These are phyloP conservation scores for Anguilla marmorata DNA, from an alignment of 2,797 vertebrate species.

Conservation along the genomic window DNA sequence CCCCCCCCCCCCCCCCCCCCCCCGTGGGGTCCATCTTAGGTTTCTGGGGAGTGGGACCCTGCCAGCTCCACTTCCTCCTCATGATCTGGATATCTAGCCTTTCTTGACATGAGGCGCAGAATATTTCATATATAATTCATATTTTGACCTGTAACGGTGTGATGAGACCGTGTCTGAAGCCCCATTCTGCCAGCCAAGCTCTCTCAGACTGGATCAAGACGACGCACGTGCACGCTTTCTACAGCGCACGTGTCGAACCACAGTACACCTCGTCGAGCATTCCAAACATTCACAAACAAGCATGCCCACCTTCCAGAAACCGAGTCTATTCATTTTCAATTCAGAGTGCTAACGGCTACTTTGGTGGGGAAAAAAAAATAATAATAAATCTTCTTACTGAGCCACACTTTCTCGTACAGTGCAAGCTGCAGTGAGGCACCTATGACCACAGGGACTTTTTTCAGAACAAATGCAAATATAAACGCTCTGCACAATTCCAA, in stretches of 20 bases:
- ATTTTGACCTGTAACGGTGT: background rate
- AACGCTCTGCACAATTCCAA: background rate
- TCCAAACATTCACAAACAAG: background rate
- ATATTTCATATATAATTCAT: too few species aligned
- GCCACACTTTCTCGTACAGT: background rate
- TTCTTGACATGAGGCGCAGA: too few species aligned
- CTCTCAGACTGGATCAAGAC: too few species aligned
- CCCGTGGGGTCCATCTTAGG: too few species aligned
- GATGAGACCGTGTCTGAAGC: background rate
- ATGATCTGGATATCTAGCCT: too few species aligned
- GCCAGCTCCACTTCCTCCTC: too few species aligned
- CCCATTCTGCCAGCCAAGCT: background rate
- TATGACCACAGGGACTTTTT: background rate
- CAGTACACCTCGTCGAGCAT: too few species aligned
- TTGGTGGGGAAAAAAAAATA: background rate
- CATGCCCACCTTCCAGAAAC: background rate
- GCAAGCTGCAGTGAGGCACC: background rate
- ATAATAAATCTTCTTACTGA: background rate
- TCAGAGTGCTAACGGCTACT: background rate
- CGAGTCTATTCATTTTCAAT: background rate
- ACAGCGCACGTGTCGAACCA: too few species aligned
- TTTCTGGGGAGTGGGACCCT: too few species aligned
- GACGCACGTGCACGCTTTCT: too few species aligned
- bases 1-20: too few species aligned
- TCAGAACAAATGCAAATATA: background rate